Percentiles rank a stretch among this genome's conserved stretches.
These are phyloP conservation scores for Semaprochilodus insignis DNA, from an alignment of 2,797 vertebrate genomes.

Conservation along the genomic window DNA sequence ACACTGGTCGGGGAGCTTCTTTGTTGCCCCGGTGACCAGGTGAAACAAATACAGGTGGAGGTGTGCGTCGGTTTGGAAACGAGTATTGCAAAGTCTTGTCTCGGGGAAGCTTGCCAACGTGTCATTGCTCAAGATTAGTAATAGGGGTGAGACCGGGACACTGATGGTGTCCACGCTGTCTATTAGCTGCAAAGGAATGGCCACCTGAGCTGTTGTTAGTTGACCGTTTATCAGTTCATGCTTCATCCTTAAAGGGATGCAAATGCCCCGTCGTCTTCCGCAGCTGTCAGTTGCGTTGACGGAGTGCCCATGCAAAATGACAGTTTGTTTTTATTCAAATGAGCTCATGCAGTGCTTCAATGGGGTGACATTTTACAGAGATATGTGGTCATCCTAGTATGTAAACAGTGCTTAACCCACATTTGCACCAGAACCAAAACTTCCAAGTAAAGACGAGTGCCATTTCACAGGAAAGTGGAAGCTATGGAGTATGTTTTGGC, in stretches of 20 bases:
- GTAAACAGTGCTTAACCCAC: background rate
- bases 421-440: background rate
- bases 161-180: background rate
- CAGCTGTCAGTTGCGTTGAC: background rate
- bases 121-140: constrained; percentile 13
- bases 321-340: constrained; percentile 29
- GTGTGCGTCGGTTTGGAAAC: constrained; percentile 29
- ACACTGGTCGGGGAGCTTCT: constrained; percentile 31
- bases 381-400: too few species aligned
- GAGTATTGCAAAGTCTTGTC: constrained; percentile 34
- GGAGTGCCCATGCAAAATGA: background rate
- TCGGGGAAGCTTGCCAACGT: constrained; percentile 51
- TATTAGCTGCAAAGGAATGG: too few species aligned
- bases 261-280: constrained; percentile 6
- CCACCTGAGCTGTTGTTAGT: background rate
- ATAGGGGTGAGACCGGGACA: background rate
- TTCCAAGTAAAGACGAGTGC: background rate
- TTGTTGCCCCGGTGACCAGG: constrained; percentile 67
- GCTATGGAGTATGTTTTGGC: too few species aligned
- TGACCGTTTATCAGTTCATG: background rate
- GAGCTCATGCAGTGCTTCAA: background rate
- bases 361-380: background rate
- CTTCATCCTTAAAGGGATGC: background rate
- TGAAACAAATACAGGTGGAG: constrained; percentile 76
- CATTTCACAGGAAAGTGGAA: background rate